Evolutionary conservation across 2,113 vertebrate genomes (phyloP).

Genomic region (Callochromis pleurospilus): DNA sequence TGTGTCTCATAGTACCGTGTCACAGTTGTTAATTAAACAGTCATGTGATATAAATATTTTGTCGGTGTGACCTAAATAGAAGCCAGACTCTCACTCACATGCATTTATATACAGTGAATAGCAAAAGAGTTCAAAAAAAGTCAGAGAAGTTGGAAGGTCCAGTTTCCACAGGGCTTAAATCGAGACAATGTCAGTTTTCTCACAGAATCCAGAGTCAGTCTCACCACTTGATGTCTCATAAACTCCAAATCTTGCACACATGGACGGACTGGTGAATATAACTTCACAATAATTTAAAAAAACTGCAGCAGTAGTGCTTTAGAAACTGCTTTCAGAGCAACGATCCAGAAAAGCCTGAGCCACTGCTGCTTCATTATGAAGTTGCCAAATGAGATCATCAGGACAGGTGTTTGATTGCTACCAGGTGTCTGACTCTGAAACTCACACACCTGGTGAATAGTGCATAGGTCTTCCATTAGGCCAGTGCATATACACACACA

Average conservation of each 20-base stretch:
- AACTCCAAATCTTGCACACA: neutral
- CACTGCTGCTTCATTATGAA: rapidly evolving
- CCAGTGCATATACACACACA: neutral
- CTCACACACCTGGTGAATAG: neutral
- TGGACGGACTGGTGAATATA: rapidly evolving
- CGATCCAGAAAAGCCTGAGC: rapidly evolving
- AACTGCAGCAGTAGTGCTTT: neutral
- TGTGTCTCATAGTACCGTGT: rapidly evolving
- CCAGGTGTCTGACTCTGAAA: neutral
- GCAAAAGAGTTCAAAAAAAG: neutral
- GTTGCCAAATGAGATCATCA: rapidly evolving
- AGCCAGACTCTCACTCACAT: neutral
- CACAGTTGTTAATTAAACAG: neutral
- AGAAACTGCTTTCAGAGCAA: rapidly evolving
- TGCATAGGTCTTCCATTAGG: neutral
- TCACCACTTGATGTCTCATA: neutral
- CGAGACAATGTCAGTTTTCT: neutral
- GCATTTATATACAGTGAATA: rapidly evolving
- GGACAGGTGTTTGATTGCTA: rapidly evolving
- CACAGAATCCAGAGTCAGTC: neutral
- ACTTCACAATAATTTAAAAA: neutral
- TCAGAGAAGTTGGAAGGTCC: rapidly evolving
- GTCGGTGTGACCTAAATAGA: neutral
- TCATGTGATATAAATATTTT: neutral
- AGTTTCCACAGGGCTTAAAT: neutral